Conservation (phyloP, 2,113 vertebrate species). For the Rhinolophus sinicus region DNA sequence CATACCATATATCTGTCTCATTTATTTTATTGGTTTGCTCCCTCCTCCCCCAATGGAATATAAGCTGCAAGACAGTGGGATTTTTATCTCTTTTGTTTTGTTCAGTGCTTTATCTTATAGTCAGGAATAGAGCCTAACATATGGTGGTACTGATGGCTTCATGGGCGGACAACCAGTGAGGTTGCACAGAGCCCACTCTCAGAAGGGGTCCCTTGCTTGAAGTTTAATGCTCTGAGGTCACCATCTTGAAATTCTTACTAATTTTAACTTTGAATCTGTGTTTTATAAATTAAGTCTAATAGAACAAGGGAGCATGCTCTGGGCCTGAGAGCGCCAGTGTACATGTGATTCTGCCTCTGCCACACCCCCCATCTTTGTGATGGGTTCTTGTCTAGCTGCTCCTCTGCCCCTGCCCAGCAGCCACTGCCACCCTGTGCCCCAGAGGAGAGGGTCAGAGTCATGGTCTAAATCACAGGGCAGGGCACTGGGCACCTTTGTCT, state of each 20-base stretch:
- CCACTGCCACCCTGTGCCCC: background rate
- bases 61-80: background rate
- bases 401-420: background rate
- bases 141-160: background rate
- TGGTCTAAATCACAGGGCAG: background rate
- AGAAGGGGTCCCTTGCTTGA: background rate
- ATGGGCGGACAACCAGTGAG: background rate
- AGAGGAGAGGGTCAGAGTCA: background rate
- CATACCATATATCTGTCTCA: background rate
- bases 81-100: background rate
- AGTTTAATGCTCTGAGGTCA: background rate
- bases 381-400: background rate
- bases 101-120: background rate
- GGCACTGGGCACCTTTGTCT: background rate
- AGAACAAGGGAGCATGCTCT: background rate
- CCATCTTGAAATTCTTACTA: background rate
- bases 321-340: background rate
- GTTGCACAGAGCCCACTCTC: background rate
- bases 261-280: conserved; percentile 5
- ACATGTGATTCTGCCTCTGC: background rate
- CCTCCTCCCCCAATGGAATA: background rate
- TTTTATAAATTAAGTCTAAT: background rate
- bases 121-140: background rate
- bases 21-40: background rate
- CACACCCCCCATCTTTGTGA: background rate